Evolutionary conservation across 2,888 invertebrate species (phyloP).

Genomic region (Chrysomela aeneicollis): DNA sequence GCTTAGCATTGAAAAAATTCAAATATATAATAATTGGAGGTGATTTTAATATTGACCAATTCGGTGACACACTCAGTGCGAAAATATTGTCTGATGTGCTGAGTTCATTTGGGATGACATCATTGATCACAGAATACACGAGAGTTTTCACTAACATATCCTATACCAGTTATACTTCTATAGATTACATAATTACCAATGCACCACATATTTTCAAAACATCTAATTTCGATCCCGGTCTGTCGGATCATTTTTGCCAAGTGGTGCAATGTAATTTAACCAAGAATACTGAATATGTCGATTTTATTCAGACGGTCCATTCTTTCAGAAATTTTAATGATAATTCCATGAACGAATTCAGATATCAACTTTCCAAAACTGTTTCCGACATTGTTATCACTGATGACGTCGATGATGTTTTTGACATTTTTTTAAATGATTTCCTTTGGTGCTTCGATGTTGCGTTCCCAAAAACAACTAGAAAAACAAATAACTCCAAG

Average conservation of each 20-base stretch:
- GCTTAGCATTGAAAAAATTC: too few species aligned
- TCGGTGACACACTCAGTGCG: too few species aligned
- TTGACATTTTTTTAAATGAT: not conserved
- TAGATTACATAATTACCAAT: not conserved
- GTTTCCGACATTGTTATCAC: not conserved
- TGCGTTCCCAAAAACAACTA: not conserved
- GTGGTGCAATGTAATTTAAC: too few species aligned
- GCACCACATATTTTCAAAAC: not conserved
- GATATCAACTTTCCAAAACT: not conserved
- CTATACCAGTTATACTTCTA: conserved; percentile 2
- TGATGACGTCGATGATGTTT: conserved; percentile 4
- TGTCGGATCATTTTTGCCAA: conserved; percentile 2
- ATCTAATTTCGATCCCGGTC: conserved; percentile 3
- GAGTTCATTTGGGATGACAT: not conserved
- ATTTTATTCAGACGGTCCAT: too few species aligned
- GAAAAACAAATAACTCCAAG: not conserved
- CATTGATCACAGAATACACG: conserved; percentile 1
- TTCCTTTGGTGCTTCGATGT: not conserved
- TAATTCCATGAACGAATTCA: not conserved
- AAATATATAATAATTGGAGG: too few species aligned
- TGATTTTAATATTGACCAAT: too few species aligned
- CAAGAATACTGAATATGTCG: too few species aligned
- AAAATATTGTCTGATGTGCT: not conserved
- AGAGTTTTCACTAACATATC: not conserved
- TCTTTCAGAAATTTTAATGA: not conserved